Base-by-base conservation (phyloP, 2,797 vertebrate genomes). In the Acanthiza pusilla region DNA sequence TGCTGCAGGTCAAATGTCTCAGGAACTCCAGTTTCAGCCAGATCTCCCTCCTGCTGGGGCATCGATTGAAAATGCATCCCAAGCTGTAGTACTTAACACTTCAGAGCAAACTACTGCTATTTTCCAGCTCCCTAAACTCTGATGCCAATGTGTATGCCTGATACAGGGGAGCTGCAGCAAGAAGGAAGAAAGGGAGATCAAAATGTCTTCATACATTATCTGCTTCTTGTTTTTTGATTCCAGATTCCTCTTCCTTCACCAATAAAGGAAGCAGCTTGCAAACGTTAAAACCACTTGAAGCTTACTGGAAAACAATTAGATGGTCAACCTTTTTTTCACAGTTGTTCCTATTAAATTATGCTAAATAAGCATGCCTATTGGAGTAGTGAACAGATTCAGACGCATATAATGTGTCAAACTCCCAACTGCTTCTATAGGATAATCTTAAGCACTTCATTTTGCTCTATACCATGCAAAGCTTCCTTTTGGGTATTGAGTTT, bases 1-100 rank as follows among this genome's bases (percentile, higher is more conserved):
- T 60, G 25, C 25, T 78, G 38, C n/a, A 72, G 23, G 45, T 57
- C 57, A 71, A 45, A 40, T 6, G 2, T 16, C 47, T 51, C 70
- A 54, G 67, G 40, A 82, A 16, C 34, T 63, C 40, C 72, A 34
- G 13, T 9, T 71, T 36, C 70, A 76, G 32, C 8, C 18, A 34
- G 43, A 50, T 16, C 25, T 50, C 16, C 4, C 36, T 72, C 22
- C 58, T 66, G 36, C 65, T 40, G 53, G 14, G 25, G 12, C 48
- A 26, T 51, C 1, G 0, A 29, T 32, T 0, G 1, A 45, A 21
- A 29, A 7, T 0, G 6, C 4, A 50, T 21, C 58, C 42, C 53
- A 34, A 2, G 26, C 10, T 66, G 53, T 1, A 11, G 12, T 10
- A 21, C 9, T 27, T 16, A 15, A 27, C 29, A 21, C 42, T 29